These are phyloP conservation scores for Typhlichthys eigenmanni DNA, from an alignment of 2,797 vertebrate species.

Conservation along the genomic window DNA sequence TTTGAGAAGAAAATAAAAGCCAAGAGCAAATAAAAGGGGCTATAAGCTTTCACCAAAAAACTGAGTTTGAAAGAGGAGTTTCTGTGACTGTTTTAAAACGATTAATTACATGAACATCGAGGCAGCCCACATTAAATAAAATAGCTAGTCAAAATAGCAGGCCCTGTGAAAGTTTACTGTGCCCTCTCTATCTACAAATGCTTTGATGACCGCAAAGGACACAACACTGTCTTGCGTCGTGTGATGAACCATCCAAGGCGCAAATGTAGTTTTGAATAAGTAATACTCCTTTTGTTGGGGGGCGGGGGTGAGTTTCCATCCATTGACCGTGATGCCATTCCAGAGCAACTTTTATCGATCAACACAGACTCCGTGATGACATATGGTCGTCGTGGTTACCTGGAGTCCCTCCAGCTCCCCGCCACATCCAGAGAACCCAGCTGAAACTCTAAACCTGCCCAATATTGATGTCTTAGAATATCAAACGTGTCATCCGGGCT, in stretches of 20 bases:
- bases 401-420: conserved; percentile 30
- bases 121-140: conserved; percentile 69
- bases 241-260: conserved; percentile 42
- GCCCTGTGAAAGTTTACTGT: conserved; percentile 48
- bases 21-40: conserved; percentile 31
- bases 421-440: conserved; percentile 33
- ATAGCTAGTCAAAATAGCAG: conserved; percentile 65
- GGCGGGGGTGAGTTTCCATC: conserved; percentile 10
- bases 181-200: conserved; percentile 32
- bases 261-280: conserved; percentile 36
- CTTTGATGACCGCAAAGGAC: conserved; percentile 65
- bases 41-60: conserved; percentile 40
- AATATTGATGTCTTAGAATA: conserved; percentile 58
- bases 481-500: conserved; percentile 44
- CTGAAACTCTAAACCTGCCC: conserved; percentile 47
- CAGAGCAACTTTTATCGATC: conserved; percentile 16
- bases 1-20: conserved; percentile 27
- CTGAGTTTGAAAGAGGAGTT: conserved; percentile 29
- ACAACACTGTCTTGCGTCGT: conserved; percentile 46
- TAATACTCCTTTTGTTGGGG: conserved; percentile 10
- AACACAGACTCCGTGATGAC: conserved; percentile 26
- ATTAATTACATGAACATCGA: conserved; percentile 68
- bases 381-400: conserved; percentile 19
- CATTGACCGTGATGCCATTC: not conserved
- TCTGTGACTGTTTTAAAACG: conserved; percentile 56